Percentiles rank a stretch among this genome's conserved stretches.
Conservation (phyloP, 2,113 vertebrate genomes). For the Megaceryle maxima region DNA sequence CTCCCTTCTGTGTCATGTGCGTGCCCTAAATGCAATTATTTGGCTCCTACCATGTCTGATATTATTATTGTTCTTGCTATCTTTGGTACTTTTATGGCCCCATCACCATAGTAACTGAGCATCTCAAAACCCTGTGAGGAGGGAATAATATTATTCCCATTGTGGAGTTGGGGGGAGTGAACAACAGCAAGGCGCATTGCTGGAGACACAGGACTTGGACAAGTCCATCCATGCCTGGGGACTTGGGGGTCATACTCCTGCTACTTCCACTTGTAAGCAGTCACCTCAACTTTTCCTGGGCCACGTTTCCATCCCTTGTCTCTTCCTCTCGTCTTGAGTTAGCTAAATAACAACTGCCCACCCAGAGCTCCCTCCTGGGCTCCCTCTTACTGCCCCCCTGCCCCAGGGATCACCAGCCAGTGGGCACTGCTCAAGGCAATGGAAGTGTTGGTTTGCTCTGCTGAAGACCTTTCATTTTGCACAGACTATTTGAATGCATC, state of each 20-base stretch:
- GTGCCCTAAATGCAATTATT: conserved; percentile 64
- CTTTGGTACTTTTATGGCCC: conserved; percentile 65
- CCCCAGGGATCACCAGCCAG: fast-evolving
- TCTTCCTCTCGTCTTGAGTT: background rate
- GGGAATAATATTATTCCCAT: conserved; percentile 55
- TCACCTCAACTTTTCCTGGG: background rate
- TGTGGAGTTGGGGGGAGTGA: conserved; percentile 27
- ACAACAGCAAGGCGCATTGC: background rate
- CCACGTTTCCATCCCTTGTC: background rate
- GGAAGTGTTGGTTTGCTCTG: background rate
- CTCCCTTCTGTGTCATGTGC: conserved; percentile 13
- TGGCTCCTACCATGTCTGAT: conserved; percentile 62
- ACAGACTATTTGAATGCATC: background rate
- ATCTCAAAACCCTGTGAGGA: conserved; percentile 56
- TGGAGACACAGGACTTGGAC: background rate
- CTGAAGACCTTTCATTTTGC: background rate
- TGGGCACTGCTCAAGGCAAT: background rate
- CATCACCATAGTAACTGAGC: conserved; percentile 69
- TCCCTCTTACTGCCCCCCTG: background rate
- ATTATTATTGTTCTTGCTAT: conserved; percentile 69
- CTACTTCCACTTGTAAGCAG: background rate
- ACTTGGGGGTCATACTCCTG: background rate
- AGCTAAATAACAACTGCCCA: background rate
- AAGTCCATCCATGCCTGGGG: background rate
- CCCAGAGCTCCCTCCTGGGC: background rate